phyloP scores from a whole-genome alignment of 2,888 invertebrate species.

The Troglohyphantes excavatus region DNA sequence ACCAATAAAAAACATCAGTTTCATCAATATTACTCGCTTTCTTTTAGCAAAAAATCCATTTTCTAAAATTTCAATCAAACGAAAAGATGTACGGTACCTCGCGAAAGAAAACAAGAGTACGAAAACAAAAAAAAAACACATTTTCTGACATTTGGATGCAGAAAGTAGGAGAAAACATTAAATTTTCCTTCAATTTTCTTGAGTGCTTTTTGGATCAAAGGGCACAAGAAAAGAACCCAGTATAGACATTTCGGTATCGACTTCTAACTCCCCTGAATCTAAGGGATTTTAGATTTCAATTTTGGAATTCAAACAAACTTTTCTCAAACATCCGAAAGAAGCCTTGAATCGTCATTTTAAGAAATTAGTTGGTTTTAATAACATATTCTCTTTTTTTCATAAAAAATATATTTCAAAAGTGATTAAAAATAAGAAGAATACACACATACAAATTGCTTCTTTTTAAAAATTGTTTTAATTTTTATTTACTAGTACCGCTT shows the following conservation, averaged over 20 bases:
- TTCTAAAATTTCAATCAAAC: constrained; percentile 44
- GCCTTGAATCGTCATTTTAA: no score
- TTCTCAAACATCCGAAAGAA: no score
- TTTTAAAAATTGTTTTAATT: no score
- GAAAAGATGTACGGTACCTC: constrained; percentile 32
- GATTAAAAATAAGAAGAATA: no score
- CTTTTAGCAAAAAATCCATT: background rate
- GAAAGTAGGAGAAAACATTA: constrained; percentile 28
- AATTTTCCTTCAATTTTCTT: constrained; percentile 42
- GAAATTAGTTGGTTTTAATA: no score
- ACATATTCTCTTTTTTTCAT: no score
- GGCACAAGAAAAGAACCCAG: background rate
- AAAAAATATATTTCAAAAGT: no score
- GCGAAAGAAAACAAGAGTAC: constrained; percentile 16
- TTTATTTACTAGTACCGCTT: no score
- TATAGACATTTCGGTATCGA: constrained; percentile 54
- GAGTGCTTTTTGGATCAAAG: constrained; percentile 59
- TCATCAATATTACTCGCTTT: background rate
- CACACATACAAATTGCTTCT: no score
- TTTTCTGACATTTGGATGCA: constrained; percentile 43
- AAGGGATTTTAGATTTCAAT: background rate
- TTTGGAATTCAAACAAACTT: no score
- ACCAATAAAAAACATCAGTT: background rate
- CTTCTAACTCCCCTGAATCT: background rate
- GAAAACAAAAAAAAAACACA: background rate